Base-by-base conservation (phyloP, 2,888 invertebrate species). In the Caenorhabditis doughertyi region DNA sequence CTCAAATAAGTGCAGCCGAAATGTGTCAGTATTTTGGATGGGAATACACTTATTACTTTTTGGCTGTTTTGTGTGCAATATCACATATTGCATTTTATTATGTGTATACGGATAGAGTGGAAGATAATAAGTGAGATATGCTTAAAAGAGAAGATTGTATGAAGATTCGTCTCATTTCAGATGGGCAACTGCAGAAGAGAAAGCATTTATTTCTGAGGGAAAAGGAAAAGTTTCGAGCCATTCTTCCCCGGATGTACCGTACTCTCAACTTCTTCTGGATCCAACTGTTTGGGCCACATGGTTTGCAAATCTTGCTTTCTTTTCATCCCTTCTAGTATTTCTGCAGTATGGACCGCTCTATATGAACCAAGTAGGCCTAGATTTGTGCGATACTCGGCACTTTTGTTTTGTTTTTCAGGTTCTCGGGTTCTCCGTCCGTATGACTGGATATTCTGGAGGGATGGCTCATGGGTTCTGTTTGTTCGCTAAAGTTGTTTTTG, bases 281-380 rank as follows among this genome's bases (percentile, higher is more conserved):
- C 62, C 79, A 18, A 83, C 83, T 53, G 85, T 83, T 9, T 84
- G 79, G 79, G 65, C 79, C 5, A 82, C 80, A 8, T 85, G 85
- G 85, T 65, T 77, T n/a, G 79, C 82, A 9, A 84, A 84, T 29
- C 55, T 83, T 11, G 62, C 80, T 3, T 85, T 84, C 71, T 85
- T 85, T 79, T 70, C 80, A 1, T 80, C 82, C 16, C 51, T 83
- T 3, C 68, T 84, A 11, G 62, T 84, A n/a, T 85, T 84, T 23
- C 74, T 85, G 2, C 85, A 85, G 39, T 82, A 73, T 13, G 84
- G 84, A 29, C 83, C 84, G 8, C 65, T 71, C 27, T 85, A 85
- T 55, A 84, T 85, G 60, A 81, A 73, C 25, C 35, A 62, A 62
- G 83, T 81, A 3, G 25, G 23, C 18, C 44, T 21, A 21, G 35